Base-by-base conservation (phyloP, 1,140 invertebrate genomes). In the Latrodectus geometricus region DNA sequence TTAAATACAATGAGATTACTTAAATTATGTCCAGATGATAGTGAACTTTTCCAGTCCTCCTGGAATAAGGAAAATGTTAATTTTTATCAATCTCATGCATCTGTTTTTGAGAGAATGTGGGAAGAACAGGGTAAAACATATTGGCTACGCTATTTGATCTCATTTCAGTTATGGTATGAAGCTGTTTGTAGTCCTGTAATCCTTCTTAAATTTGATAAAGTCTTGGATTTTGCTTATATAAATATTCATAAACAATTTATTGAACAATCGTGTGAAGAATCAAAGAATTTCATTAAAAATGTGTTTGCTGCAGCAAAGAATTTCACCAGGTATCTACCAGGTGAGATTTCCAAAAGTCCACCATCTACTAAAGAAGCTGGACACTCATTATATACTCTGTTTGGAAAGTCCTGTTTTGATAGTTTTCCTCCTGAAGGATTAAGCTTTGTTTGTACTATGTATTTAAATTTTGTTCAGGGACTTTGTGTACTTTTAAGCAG, bases 41-140 rank as follows among this genome's bases (percentile, higher is more conserved):
- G 2, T 72, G 68, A 83, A 20, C 70, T 83, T 21, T 83, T 74
- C 17, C 35, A 35, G 1, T 35, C 35, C 35, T 5, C 2, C 35
- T n/a, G 20, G 17, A 4, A 48, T 12, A 65, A 61, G 9, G 70
- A 83, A 20, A 70, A 81, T n/a, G 7, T 72, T 65, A 50, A 8
- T 65, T 83, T 74, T 74, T 74, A 17, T 11, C 15, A 61, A 61
- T 50, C n/a, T 20, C 83, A 70, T 49, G 35, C 52, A 12, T 11
- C 49, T 77, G 74, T 21, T n/a, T 86, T 86, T n/a, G 77, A 77
- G 21, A 77, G 48, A 49, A 86, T 86, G 83, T 86, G 75, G 74
- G 72, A 12, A 20, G 65, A 52, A 77, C 50, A 86, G 49, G 83
- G 83, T 11, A 48, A 23, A 21, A 49, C 56, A 49, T 86, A 56